Evolutionary conservation across 2,888 invertebrate species (phyloP).

Genomic region (Tipula unca): DNA sequence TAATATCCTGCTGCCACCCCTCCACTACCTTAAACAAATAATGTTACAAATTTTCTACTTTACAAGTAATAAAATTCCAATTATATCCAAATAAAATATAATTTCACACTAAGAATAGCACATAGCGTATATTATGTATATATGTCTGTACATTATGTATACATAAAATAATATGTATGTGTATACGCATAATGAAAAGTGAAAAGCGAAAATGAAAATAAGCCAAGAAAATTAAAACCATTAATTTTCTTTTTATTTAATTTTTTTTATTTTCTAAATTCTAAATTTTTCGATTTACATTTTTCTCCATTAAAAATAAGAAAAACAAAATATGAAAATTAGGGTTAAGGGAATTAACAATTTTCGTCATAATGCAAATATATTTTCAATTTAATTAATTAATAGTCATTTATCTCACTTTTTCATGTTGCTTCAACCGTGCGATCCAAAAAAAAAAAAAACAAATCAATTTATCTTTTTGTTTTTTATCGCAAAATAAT

Average conservation of each 20-base stretch:
- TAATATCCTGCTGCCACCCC: not conserved
- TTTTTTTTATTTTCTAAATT: not conserved
- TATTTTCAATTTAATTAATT: not conserved
- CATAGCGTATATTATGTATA: no score
- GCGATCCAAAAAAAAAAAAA: not conserved
- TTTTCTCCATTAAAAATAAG: not conserved
- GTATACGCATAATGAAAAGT: not conserved
- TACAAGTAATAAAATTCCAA: constrained; percentile 14
- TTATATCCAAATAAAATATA: not conserved
- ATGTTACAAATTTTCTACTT: not conserved
- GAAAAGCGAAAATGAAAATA: not conserved
- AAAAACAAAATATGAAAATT: not conserved
- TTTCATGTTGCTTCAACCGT: not conserved
- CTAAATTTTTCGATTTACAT: not conserved
- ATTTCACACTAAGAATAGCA: not conserved
- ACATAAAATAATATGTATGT: not conserved
- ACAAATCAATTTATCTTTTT: not conserved
- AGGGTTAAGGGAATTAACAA: not conserved
- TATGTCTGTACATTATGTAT: not conserved
- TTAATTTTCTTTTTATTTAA: not conserved
- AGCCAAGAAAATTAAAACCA: not conserved
- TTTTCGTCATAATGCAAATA: not conserved
- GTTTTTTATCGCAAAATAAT: not conserved
- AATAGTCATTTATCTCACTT: not conserved
- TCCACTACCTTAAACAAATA: not conserved